Percentiles rank a stretch among this genome's conserved stretches.
Conservation (phyloP, 2,888 invertebrate species). For the Luperina nickerlii region DNA sequence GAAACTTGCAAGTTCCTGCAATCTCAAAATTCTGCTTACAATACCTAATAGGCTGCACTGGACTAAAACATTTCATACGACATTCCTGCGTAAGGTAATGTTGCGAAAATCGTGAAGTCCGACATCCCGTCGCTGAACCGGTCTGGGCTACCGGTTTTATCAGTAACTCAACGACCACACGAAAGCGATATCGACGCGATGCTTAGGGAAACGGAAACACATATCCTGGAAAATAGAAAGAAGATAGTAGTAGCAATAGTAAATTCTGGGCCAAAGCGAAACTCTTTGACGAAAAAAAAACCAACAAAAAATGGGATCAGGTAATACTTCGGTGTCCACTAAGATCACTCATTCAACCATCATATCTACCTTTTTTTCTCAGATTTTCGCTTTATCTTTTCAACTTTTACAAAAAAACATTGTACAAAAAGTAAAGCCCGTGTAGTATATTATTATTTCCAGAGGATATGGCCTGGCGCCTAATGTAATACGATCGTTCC, state of each 20-base stretch:
- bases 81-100: conserved; percentile 59
- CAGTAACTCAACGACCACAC: conserved; percentile 58
- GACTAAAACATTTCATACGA: conserved; percentile 55
- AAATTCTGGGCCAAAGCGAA: conserved; percentile 3
- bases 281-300: not conserved
- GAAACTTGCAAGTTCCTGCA: conserved; percentile 42
- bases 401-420: conserved; percentile 32
- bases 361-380: conserved; percentile 18
- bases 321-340: not conserved
- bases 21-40: conserved; percentile 43
- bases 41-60: conserved; percentile 22
- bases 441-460: conserved; percentile 10
- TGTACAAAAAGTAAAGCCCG: conserved; percentile 15
- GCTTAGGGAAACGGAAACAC: conserved; percentile 78
- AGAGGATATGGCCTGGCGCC: conserved; percentile 41
- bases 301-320: not conserved
- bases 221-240: conserved; percentile 76
- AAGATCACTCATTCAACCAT: not conserved
- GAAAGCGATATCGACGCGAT: conserved; percentile 72
- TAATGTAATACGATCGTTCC: conserved; percentile 32
- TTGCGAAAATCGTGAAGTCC: conserved; percentile 66
- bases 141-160: conserved; percentile 63
- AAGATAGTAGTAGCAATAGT: conserved; percentile 19
- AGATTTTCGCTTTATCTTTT: not conserved
- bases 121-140: conserved; percentile 61